A percentile compares a stretch with the other conserved stretches of the same genome.
Evolutionary conservation across 35 echinoderm and acorn worm species (phyloP).

Genomic region (Eucidaris tribuloides): DNA sequence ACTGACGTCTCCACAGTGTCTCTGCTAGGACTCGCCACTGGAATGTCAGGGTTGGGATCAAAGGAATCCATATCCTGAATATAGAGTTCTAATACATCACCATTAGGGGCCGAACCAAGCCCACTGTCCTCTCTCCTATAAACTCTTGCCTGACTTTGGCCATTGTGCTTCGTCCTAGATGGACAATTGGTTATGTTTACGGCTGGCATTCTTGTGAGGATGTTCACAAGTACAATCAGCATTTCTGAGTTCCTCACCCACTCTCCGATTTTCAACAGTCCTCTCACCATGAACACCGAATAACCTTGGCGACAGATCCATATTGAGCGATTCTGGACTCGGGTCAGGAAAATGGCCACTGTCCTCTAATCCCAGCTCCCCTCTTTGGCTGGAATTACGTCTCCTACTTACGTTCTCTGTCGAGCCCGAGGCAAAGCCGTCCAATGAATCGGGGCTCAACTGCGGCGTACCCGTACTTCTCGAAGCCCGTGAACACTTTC

Average conservation of each 20-base stretch:
- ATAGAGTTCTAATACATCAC: constrained; percentile 29
- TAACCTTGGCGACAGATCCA: not conserved
- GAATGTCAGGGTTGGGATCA: not conserved
- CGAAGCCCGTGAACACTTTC: constrained; percentile 5
- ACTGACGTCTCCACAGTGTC: not conserved
- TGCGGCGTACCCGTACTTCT: not conserved
- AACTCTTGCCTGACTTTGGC: not conserved
- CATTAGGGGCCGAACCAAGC: constrained; percentile 66
- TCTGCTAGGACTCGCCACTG: not conserved
- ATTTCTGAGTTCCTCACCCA: no score
- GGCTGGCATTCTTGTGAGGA: no score
- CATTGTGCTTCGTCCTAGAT: no score
- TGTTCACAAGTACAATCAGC: no score
- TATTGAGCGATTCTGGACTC: not conserved
- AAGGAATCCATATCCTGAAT: constrained; percentile 8
- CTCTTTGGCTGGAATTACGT: constrained; percentile 1
- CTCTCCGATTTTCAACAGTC: no score
- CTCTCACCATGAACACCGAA: no score
- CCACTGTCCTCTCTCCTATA: constrained; percentile 56
- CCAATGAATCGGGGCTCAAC: constrained; percentile 51
- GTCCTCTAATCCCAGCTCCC: not conserved
- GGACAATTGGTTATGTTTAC: no score
- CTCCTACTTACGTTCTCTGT: not conserved
- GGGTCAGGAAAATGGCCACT: constrained; percentile 1
- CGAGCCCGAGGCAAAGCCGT: not conserved